Evolutionary conservation across 2,113 vertebrate species (phyloP).

Genomic region (Oryzias woworae): DNA sequence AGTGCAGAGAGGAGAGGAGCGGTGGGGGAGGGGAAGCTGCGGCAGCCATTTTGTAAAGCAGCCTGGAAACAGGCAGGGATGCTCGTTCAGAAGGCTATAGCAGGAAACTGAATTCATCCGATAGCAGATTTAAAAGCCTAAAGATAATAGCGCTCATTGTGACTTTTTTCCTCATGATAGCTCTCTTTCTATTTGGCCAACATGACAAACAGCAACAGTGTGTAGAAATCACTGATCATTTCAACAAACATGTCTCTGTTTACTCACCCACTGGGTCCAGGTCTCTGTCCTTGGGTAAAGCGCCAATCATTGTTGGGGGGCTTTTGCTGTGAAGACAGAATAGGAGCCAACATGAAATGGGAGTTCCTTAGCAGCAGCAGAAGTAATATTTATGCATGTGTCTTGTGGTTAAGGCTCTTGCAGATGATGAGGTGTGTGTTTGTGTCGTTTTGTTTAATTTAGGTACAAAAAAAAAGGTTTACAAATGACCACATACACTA

Average conservation of each 20-base stretch:
- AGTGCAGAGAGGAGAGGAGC: conserved; percentile 48
- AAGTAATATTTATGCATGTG: background rate
- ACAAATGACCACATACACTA: conserved; percentile 22
- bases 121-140: background rate
- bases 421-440: conserved; percentile 16
- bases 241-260: conserved; percentile 20
- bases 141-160: too few species aligned
- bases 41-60: conserved; percentile 74
- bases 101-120: conserved; percentile 9
- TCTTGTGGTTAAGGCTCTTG: conserved; percentile 20
- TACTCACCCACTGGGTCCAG: conserved; percentile 95
- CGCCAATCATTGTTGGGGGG: conserved; percentile 97
- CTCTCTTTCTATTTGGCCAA: background rate
- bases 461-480: conserved; percentile 30
- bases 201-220: too few species aligned
- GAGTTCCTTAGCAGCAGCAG: conserved; percentile 15
- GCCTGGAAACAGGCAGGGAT: conserved; percentile 62
- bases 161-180: conserved; percentile 7
- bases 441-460: conserved; percentile 10
- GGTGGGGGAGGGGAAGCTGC: conserved; percentile 56
- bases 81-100: conserved; percentile 32
- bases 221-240: conserved; percentile 8
- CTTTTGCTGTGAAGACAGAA: conserved; percentile 87
- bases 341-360: conserved; percentile 41
- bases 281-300: conserved; percentile 96